These are phyloP conservation scores for Neoaliturus tenellus DNA, from an alignment of 2,888 invertebrate genomes.

Conservation along the genomic window DNA sequence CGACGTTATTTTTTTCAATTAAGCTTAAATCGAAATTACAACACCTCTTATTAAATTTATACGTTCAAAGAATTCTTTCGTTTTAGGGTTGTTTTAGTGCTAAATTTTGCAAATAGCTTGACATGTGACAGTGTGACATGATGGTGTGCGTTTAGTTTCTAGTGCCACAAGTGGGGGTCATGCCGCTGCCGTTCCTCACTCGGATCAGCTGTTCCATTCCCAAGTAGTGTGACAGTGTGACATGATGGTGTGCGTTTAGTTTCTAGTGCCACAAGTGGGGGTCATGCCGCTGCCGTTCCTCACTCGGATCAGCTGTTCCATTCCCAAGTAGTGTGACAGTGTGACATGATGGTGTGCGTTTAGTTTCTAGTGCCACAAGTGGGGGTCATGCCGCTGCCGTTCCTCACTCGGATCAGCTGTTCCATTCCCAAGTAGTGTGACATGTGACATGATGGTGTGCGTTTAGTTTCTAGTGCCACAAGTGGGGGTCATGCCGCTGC, in stretches of 20 bases:
- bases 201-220: background rate
- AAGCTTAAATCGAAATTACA: no score
- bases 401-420: background rate
- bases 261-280: background rate
- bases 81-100: no score
- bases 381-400: background rate
- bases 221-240: no score
- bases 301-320: background rate
- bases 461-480: constrained; percentile 10
- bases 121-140: background rate
- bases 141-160: background rate
- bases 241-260: no score
- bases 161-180: background rate
- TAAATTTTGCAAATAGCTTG: background rate
- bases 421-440: background rate
- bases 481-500: background rate
- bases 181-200: background rate
- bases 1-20: no score
- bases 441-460: no score
- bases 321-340: no score
- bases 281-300: background rate
- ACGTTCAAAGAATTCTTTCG: no score
- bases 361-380: constrained; percentile 4
- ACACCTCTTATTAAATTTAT: no score
- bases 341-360: no score